Conservation (phyloP, 2,797 vertebrate species). For the Nasua narica region DNA sequence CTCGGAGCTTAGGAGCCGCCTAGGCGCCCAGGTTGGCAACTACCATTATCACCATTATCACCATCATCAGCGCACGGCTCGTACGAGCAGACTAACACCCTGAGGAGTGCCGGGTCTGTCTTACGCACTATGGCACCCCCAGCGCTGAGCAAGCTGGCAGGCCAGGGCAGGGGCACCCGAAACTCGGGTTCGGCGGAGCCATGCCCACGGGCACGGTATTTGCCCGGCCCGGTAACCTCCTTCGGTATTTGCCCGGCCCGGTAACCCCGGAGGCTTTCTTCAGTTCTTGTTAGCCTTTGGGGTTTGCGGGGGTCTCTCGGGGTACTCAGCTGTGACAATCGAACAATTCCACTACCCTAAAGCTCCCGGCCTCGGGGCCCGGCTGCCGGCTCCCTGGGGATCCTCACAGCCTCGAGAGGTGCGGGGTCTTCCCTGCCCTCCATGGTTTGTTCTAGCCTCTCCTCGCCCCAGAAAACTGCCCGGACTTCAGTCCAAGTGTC, state of each 20-base stretch:
- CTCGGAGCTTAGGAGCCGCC: background rate
- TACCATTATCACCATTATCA: rapidly evolving
- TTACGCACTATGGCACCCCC: background rate
- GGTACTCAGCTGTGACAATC: background rate
- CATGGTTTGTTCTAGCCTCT: background rate
- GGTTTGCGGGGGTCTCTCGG: background rate
- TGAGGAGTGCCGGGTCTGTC: rapidly evolving
- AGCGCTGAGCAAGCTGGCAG: background rate
- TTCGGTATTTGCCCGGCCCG: background rate
- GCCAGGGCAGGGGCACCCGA: rapidly evolving
- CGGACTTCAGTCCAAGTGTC: background rate
- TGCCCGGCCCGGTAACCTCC: background rate
- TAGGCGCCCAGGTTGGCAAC: background rate
- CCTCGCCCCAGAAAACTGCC: background rate
- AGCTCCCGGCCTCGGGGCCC: background rate
- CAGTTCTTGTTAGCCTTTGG: background rate
- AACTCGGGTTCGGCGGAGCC: rapidly evolving
- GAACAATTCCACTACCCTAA: background rate
- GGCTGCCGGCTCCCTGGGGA: background rate
- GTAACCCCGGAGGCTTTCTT: too few species aligned
- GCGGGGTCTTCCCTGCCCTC: background rate
- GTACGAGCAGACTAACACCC: rapidly evolving
- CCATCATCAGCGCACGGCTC: rapidly evolving
- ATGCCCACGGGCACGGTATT: rapidly evolving
- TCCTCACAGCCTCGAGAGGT: background rate